A percentile compares a stretch with the other conserved stretches of the same genome.
Evolutionary conservation across 2,113 vertebrate species (phyloP).

Genomic region (Setophaga kirtlandii): DNA sequence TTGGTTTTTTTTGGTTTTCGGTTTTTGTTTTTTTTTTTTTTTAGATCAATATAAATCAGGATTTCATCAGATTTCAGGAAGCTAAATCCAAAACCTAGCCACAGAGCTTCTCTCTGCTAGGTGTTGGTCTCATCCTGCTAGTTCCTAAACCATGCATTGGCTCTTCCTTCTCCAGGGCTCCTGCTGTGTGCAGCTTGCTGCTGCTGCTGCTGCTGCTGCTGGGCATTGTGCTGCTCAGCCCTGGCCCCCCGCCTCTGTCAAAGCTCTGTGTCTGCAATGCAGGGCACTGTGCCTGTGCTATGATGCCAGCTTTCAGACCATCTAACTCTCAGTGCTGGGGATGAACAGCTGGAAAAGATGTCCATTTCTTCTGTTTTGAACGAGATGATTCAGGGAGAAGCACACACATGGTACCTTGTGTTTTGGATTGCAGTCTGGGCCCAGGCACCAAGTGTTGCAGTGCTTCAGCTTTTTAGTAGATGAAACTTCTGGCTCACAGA

Average conservation of each 20-base stretch:
- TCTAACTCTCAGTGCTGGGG: not conserved
- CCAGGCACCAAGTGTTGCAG: not conserved
- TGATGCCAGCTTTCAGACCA: not conserved
- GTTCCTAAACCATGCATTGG: not conserved
- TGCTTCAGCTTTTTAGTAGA: not conserved
- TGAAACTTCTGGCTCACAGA: not conserved
- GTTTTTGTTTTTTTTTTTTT: too few relatives aligned
- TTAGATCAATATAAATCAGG: not conserved
- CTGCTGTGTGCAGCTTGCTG: not conserved
- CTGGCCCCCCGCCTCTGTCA: not conserved
- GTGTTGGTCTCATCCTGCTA: not conserved
- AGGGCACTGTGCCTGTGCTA: not conserved
- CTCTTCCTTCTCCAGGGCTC: not conserved
- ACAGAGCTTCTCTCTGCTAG: not conserved
- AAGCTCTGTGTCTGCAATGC: fast-evolving
- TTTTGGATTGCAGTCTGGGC: not conserved
- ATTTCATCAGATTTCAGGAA: not conserved
- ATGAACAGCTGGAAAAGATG: not conserved
- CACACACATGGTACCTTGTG: fast-evolving
- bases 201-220: not conserved
- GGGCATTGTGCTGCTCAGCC: not conserved
- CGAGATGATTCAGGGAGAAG: not conserved
- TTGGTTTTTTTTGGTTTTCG: too few relatives aligned
- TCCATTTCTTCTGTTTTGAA: not conserved
- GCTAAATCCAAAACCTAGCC: not conserved